Conservation (phyloP, 2,797 vertebrate species). For the Myotis daubentonii region DNA sequence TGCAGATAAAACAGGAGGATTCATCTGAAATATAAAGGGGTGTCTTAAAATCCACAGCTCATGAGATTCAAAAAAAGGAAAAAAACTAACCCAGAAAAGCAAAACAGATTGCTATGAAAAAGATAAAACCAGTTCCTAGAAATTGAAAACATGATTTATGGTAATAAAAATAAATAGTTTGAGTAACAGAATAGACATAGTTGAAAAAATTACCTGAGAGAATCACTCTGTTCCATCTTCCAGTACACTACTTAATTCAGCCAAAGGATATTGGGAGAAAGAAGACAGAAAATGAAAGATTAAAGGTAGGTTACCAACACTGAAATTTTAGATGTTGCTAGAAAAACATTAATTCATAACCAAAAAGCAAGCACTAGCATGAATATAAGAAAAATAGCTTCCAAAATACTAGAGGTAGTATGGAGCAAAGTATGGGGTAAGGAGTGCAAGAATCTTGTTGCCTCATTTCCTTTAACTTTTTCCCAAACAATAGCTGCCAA, state of each 20-base stretch:
- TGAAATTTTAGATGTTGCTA: slow-evolving; percentile 27
- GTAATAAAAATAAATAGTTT: background rate
- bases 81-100: background rate
- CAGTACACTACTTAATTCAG: slow-evolving; percentile 28
- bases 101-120: background rate
- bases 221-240: background rate
- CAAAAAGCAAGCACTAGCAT: background rate
- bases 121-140: slow-evolving; percentile 14
- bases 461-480: slow-evolving; percentile 28
- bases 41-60: background rate
- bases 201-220: background rate
- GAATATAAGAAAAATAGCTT: background rate
- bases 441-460: background rate
- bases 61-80: slow-evolving; percentile 4
- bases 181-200: background rate
- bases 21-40: background rate
- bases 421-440: background rate
- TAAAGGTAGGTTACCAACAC: background rate
- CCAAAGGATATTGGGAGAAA: background rate
- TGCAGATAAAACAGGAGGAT: background rate
- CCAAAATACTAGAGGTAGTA: background rate
- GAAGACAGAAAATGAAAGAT: slow-evolving; percentile 30
- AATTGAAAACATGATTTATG: slow-evolving; percentile 26
- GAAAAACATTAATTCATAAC: slow-evolving; percentile 22
- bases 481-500: slow-evolving; percentile 2